phyloP scores from a whole-genome alignment of 2,888 invertebrate genomes.

The Lysandra bellargus region DNA sequence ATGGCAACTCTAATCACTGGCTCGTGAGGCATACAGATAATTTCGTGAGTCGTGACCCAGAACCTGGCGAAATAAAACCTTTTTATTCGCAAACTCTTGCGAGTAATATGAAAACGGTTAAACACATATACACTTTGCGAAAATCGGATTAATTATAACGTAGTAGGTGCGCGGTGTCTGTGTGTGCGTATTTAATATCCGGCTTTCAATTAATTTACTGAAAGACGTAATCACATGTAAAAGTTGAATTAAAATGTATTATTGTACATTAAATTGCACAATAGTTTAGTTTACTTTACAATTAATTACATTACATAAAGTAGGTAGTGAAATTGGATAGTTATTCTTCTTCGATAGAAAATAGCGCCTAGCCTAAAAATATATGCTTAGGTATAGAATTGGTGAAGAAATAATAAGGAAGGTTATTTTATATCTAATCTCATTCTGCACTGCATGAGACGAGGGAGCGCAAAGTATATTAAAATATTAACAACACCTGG shows the following conservation, averaged over 20 bases:
- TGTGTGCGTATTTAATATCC: neutral
- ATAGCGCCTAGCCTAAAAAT: too few species aligned
- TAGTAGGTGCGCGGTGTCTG: neutral
- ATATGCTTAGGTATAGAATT: too few species aligned
- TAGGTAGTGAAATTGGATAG: too few species aligned
- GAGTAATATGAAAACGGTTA: neutral
- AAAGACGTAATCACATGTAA: neutral
- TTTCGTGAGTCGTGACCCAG: constrained; percentile 1
- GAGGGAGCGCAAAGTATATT: too few species aligned
- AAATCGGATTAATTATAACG: neutral
- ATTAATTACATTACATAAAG: too few species aligned
- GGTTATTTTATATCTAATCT: too few species aligned
- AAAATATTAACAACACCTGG: too few species aligned
- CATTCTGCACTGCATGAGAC: too few species aligned
- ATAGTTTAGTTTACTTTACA: neutral
- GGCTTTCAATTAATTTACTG: neutral
- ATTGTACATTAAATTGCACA: neutral
- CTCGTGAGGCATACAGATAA: constrained; percentile 8
- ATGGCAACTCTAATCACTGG: constrained; percentile 25
- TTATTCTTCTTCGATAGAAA: too few species aligned
- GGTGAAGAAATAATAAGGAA: too few species aligned
- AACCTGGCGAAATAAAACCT: neutral
- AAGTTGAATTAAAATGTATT: neutral
- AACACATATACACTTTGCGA: neutral
- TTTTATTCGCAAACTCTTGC: neutral